phyloP scores from a whole-genome alignment of 1,140 invertebrate species.

The Luehdorfia chinensis region DNA sequence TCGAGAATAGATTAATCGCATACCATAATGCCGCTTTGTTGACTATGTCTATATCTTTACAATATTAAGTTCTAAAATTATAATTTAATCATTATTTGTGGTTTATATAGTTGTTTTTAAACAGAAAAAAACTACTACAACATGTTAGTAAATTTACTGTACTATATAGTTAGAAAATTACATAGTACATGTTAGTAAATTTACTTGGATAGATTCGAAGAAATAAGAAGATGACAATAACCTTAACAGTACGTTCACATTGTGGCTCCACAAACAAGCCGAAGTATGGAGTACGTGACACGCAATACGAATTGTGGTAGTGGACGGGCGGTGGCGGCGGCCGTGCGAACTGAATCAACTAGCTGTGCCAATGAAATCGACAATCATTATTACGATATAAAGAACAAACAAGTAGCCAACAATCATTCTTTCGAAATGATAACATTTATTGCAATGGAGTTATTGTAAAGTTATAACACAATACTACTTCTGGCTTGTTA shows the following conservation, averaged over 20 bases:
- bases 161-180: too few species aligned
- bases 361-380: slow-evolving; percentile 27
- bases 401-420: not conserved
- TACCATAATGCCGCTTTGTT: too few species aligned
- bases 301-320: slow-evolving; percentile 28
- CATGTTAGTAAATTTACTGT: too few species aligned
- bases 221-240: slow-evolving; percentile 31
- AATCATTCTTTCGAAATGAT: slow-evolving; percentile 1
- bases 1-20: too few species aligned
- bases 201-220: slow-evolving; percentile 14
- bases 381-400: slow-evolving; percentile 16
- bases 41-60: too few species aligned
- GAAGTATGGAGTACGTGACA: slow-evolving; percentile 40
- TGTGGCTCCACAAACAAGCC: slow-evolving; percentile 41
- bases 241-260: slow-evolving; percentile 30
- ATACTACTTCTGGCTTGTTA: too few species aligned
- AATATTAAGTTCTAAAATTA: too few species aligned
- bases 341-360: slow-evolving; percentile 25
- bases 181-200: too few species aligned
- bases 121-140: too few species aligned
- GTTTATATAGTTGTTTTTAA: too few species aligned
- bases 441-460: not conserved
- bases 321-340: slow-evolving; percentile 11
- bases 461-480: too few species aligned
- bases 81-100: too few species aligned